Conservation (phyloP, 35 echinoderm and acorn worm genomes). For the Apostichopus japonicus region DNA sequence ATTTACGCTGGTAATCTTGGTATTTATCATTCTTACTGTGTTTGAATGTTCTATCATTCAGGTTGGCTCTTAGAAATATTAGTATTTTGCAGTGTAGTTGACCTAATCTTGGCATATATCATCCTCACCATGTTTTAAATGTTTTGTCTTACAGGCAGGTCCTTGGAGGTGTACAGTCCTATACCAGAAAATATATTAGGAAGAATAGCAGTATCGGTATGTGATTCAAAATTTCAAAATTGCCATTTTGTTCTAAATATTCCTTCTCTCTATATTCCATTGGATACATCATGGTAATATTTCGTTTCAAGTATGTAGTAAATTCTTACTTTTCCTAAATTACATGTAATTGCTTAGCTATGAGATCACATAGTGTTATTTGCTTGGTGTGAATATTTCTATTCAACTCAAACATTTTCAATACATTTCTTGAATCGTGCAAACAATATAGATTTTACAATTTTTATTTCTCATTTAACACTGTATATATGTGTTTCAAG, state of each 20-base stretch:
- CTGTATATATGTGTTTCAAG: no score
- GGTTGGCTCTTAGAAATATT: no score
- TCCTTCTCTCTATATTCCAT: not conserved
- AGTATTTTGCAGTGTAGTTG: no score
- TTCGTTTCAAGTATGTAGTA: no score
- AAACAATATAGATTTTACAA: not conserved
- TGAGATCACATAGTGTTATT: not conserved
- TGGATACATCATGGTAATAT: not conserved
- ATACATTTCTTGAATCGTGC: no score
- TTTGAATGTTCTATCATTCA: no score
- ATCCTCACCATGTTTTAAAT: not conserved
- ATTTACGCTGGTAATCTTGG: no score
- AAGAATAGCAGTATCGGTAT: constrained; percentile 91
- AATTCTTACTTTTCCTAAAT: no score
- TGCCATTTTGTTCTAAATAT: not conserved
- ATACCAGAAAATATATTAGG: constrained; percentile 93
- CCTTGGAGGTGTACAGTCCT: constrained; percentile 92
- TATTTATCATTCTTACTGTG: no score
- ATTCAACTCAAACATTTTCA: no score
- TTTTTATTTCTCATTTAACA: not conserved
- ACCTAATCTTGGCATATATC: no score
- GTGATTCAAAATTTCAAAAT: constrained; percentile 25
- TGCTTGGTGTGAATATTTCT: not conserved
- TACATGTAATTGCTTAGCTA: no score
- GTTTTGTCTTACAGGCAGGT: constrained; percentile 80